A percentile compares a stretch with the other conserved stretches of the same genome.
Conservation (phyloP, 1,140 invertebrate species). For the Anastrepha ludens region DNA sequence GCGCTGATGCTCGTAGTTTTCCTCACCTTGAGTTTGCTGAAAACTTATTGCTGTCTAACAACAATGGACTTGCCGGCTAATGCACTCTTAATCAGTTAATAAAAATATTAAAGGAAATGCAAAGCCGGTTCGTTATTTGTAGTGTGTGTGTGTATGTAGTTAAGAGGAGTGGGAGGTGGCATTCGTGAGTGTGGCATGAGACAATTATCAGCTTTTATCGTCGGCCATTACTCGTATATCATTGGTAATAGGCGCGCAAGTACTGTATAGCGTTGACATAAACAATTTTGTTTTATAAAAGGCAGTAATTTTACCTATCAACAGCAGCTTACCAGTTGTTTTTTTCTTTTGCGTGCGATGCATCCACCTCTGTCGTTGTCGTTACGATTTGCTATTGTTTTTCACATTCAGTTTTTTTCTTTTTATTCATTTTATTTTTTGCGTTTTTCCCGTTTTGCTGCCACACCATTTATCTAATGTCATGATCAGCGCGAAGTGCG, state of each 20-base stretch:
- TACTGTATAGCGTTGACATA: neutral
- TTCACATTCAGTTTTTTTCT: neutral
- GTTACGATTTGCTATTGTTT: neutral
- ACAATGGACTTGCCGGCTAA: constrained; percentile 4
- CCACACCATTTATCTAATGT: constrained; percentile 24
- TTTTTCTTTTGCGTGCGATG: neutral
- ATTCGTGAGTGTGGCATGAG: constrained; percentile 19
- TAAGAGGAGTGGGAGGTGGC: neutral
- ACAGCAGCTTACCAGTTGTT: neutral
- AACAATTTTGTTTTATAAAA: constrained; percentile 1
- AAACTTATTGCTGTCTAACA: neutral
- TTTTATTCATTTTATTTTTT: neutral
- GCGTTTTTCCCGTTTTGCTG: neutral
- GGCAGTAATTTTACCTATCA: constrained; percentile 5
- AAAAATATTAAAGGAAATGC: constrained; percentile 22
- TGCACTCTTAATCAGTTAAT: neutral
- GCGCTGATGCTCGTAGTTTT: neutral
- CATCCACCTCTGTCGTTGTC: neutral
- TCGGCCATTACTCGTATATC: neutral
- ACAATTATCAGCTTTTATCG: constrained; percentile 19
- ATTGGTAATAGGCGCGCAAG: neutral
- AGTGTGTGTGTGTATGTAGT: neutral
- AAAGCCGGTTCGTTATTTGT: neutral
- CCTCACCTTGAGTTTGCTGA: constrained; percentile 35
- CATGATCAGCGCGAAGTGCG: constrained; percentile 47